phyloP scores from a whole-genome alignment of 1,140 invertebrate genomes.

The Lordiphosa mommai region DNA sequence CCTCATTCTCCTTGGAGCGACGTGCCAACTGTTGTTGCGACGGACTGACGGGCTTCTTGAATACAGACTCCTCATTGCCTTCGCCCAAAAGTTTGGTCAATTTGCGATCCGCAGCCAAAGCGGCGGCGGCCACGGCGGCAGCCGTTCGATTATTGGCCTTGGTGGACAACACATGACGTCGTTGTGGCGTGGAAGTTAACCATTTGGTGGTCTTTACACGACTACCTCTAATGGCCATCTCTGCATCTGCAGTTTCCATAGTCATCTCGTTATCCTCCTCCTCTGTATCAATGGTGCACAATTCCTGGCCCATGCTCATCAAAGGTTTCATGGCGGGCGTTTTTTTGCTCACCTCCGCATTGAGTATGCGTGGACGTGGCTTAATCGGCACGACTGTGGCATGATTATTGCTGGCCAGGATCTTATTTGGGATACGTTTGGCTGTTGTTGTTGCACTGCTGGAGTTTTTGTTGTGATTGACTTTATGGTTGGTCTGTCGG shows the following conservation, averaged over 20 bases:
- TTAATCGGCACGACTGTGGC: constrained; percentile 27
- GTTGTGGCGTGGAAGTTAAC: background rate
- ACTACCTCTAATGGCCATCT: constrained; percentile 5
- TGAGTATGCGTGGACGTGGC: constrained; percentile 73
- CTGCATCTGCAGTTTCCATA: constrained; percentile 11
- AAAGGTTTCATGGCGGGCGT: constrained; percentile 60
- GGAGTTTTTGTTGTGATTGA: background rate
- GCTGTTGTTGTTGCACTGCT: background rate
- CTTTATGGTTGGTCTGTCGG: constrained; percentile 22
- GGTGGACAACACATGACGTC: constrained; percentile 35
- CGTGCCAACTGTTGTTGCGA: constrained; percentile 8
- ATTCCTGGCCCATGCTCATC: constrained; percentile 67
- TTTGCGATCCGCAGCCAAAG: constrained; percentile 28
- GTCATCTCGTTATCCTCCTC: too few species aligned
- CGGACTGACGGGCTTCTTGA: constrained; percentile 53
- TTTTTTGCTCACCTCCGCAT: constrained; percentile 67
- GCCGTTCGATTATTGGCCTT: constrained; percentile 34
- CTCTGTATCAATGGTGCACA: constrained; percentile 49
- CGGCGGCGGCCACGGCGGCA: background rate
- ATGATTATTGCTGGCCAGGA: constrained; percentile 17
- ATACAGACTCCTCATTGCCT: constrained; percentile 29
- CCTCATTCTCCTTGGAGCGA: constrained; percentile 13
- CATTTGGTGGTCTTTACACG: constrained; percentile 20
- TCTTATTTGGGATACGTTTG: background rate
- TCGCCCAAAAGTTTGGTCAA: constrained; percentile 44